Evolutionary conservation across 2,797 vertebrate species (phyloP), one percentile per base, ranked within the genome.

Genomic region (Menidia menidia): DNA sequence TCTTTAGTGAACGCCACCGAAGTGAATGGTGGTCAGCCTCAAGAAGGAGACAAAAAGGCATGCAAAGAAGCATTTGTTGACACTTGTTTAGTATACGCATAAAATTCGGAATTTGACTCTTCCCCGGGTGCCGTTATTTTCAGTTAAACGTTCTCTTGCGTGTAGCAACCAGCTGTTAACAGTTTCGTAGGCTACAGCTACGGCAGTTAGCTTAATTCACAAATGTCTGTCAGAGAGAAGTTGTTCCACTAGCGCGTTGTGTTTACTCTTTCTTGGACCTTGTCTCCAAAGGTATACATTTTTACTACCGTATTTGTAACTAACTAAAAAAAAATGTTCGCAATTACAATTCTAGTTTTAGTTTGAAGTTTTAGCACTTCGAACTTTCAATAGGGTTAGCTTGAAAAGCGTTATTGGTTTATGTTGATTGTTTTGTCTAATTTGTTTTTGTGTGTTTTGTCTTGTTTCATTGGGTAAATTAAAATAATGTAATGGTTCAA

Each of bases 101-200:
- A 25, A 25, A 25, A 25, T 25, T 25, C 25, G 1, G 25, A 11
- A 11, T 48, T 18, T 10, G n/a, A 19, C 47, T 48, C n/a, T 48
- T 50, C 18, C 4, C 6, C 11, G 10, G 4, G 19, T 4, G 18
- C 33, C 32, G 53, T 50, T 41, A 16, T n/a, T 42, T 55, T 71
- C 60, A 58, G 31, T 52, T 65, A 44, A 54, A 47, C 55, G 5
- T 54, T 25, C 42, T 71, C 61, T 70, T 68, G 70, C 69, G 16
- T 5, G 3, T 56, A 52, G 73, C 61, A 66, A 66, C 73, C 35
- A 2, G 19, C 18, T 63, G 60, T 41, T 15, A 63, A 30, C 45
- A 30, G 54, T 25, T 62, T 32, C 6, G 4, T 7, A 31, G 19
- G 8, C 43, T 50, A 51, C 44, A 33, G 19, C 9, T 52, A 43